These are phyloP conservation scores for Hermodice carunculata DNA, from an alignment of 2,888 invertebrate species.

Conservation along the genomic window DNA sequence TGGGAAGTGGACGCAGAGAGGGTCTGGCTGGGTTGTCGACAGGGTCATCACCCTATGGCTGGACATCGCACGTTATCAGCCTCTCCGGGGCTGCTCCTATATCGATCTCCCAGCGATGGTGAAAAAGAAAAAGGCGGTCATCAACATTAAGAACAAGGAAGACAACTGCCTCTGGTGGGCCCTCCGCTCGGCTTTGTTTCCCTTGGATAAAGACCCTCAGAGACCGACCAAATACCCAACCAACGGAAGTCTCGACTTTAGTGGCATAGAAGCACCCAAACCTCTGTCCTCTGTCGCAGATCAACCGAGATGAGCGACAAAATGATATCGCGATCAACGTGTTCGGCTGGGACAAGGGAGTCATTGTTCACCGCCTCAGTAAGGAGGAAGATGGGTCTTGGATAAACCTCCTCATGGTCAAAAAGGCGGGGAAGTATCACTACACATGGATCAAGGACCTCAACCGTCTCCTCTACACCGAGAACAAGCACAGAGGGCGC, in stretches of 20 bases:
- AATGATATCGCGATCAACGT: conserved; percentile 32
- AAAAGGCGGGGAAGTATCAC: conserved; percentile 12
- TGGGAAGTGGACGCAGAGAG: conserved; percentile 17
- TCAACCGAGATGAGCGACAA: conserved; percentile 27
- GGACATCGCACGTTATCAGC: conserved; percentile 32
- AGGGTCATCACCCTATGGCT: neutral
- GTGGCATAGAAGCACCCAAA: conserved; percentile 24
- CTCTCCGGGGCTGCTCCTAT: conserved; percentile 33
- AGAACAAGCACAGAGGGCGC: neutral
- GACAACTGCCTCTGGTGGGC: conserved; percentile 41
- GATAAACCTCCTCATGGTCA: conserved; percentile 22
- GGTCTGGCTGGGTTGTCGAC: conserved; percentile 1
- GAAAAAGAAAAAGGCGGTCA: conserved; percentile 32
- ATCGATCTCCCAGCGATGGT: conserved; percentile 31
- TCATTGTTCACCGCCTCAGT: conserved; percentile 29
- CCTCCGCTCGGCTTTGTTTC: conserved; percentile 34
- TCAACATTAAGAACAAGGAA: conserved; percentile 44
- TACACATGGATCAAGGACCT: conserved; percentile 34
- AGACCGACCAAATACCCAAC: conserved; percentile 20
- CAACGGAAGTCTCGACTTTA: conserved; percentile 16
- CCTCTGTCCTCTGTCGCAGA: conserved; percentile 22
- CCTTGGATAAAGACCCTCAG: conserved; percentile 13
- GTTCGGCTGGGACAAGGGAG: conserved; percentile 25
- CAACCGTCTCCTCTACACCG: conserved; percentile 9
- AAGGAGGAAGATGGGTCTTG: conserved; percentile 5